Percentiles rank a stretch among this genome's conserved stretches.
Evolutionary conservation across 2,113 vertebrate species (phyloP).

Genomic region (Uria aalge): DNA sequence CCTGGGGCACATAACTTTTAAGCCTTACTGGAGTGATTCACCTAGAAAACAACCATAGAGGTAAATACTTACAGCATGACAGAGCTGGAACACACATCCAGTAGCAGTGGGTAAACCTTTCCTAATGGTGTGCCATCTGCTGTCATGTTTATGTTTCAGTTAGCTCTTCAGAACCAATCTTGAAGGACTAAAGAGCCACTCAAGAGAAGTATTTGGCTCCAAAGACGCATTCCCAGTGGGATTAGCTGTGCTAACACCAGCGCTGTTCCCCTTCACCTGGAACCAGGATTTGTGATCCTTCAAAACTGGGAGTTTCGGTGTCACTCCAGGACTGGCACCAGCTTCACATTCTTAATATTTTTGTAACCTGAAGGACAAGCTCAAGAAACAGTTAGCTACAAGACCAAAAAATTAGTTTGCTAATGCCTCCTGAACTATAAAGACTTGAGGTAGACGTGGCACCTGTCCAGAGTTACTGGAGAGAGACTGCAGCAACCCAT

Average conservation of each 20-base stretch:
- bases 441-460: not conserved
- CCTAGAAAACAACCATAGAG: not conserved
- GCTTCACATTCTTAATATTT: not conserved
- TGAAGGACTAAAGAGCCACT: not conserved
- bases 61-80: not conserved
- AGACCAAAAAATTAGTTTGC: not conserved
- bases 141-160: not conserved
- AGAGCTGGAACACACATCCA: not conserved
- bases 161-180: not conserved
- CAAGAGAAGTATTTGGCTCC: not conserved
- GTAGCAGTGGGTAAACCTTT: not conserved
- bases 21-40: not conserved
- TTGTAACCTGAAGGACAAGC: not conserved
- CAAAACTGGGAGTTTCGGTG: rapidly evolving
- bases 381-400: not conserved
- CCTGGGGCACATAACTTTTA: not conserved
- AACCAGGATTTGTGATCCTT: not conserved
- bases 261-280: not conserved
- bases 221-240: not conserved
- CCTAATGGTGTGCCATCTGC: not conserved
- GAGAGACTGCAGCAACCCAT: not conserved
- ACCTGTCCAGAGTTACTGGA: not conserved
- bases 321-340: not conserved
- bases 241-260: not conserved
- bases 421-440: not conserved